Evolutionary conservation across 2,113 vertebrate species (phyloP), one percentile per base, ranked within the genome.

Genomic region (Connochaetes taurinus): DNA sequence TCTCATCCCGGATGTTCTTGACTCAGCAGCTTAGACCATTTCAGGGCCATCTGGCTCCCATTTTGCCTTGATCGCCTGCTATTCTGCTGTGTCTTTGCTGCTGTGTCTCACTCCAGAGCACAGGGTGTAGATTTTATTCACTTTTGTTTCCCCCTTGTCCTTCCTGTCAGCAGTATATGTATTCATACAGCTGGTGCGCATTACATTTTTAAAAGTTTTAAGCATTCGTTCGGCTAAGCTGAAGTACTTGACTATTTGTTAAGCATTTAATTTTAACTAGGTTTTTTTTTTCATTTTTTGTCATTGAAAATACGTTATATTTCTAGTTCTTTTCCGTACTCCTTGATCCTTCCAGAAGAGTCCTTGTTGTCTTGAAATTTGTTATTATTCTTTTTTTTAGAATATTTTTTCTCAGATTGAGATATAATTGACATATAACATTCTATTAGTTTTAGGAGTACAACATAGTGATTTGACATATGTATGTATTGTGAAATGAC

Each of bases 171-270:
- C 36, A 52, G 31, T 13, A 15, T 10, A 25, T 9, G 6, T n/a
- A 82, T 62, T 78, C 45, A 91, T 6, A 25, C 36, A 33, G 5
- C 2, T 11, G 52, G 36, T 19, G 8, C 23, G 45, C 17, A 6
- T 3, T 67, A 80, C 29, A 53, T 53, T 52, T 60, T 76, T 67
- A 27, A 5, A 45, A n/a, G 40, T 53, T 52, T 87, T 85, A 90
- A 80, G 71, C 33, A 53, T 60, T 52, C 29, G 19, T 76, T 90
- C 45, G 40, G 7, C 64, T 14, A 90, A 87, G n/a, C 71, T 81
- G 15, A 85, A 92, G 6, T 90, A 95, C 55, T 96, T 81, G 62
- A 81, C 11, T 67, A 67, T 86, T 74, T 96, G 45, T 76, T 89
- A 97, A 43, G 83, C 80, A 43, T 81, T 92, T 82, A 91, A 85